Base-by-base conservation (phyloP, 2,888 invertebrate species). In the Microdon myrmicae region DNA sequence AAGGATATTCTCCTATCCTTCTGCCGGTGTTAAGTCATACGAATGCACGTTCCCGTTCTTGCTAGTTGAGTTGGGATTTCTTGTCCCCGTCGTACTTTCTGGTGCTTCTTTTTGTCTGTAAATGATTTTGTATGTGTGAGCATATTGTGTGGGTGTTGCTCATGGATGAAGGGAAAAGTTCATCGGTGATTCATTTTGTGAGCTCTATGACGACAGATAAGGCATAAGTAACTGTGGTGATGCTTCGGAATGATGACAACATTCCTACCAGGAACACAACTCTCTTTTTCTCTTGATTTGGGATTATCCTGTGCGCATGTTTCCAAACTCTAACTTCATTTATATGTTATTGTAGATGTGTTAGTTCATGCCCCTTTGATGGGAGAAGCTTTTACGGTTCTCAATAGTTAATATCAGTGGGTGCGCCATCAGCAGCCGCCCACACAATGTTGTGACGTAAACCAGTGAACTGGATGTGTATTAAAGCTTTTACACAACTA, bases 391-490 rank as follows among this genome's bases (percentile, higher is more conserved):
- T 64, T 64, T 64, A 53, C 58, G 56, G 64, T 58, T 64, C 64
- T 45, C 51, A 56, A 56, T 51, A 47, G 47, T 43, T 47, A 53
- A 58, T 58, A 69, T 68, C 71, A 72, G 75, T 75, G 75, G 77
- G 76, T 78, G 77, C 75, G 78, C 76, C 79, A 74, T 71, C 72
- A 78, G 73, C 74, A 76, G 78, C 78, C 79, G 74, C 79, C 79
- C 77, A 79, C 79, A 79, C 76, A 74, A 61, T 69, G 72, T 71
- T 77, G 79, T 79, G 79, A 79, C 79, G 79, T 79, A 77, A 79
- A 73, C 77, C 51, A 48, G 47, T 26, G n/a, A 37, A 47, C 47
- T 58, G n/a, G n/a, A n/a, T n/a, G n/a, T n/a, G n/a, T n/a, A n/a
- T n/a, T n/a, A n/a, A n/a, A n/a, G n/a, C n/a, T n/a, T n/a, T n/a